These are phyloP conservation scores for Dorcus parallelipipedus DNA, from an alignment of 2,888 invertebrate genomes.

Conservation along the genomic window DNA sequence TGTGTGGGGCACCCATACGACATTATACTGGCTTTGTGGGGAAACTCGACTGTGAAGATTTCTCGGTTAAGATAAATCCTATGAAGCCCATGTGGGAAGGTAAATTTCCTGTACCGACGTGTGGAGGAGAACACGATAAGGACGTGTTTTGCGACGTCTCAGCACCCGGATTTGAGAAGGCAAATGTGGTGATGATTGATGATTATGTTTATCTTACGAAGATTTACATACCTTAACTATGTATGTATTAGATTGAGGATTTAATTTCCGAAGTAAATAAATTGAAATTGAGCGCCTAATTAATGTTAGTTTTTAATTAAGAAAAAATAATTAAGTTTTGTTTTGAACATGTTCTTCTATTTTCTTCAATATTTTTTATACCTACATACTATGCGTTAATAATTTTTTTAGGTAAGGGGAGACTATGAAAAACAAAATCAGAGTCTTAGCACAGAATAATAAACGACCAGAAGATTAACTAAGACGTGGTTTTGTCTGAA, in stretches of 20 bases:
- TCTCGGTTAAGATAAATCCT: conserved; percentile 8
- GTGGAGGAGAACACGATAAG: conserved; percentile 12
- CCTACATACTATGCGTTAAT: too few relatives aligned
- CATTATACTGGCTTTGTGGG: conserved; percentile 10
- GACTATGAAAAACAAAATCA: too few relatives aligned
- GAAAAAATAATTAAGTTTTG: too few relatives aligned
- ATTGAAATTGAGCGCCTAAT: too few relatives aligned
- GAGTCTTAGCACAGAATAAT: too few relatives aligned
- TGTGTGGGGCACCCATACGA: conserved; percentile 3
- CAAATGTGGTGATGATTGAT: conserved; percentile 23
- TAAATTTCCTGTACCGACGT: conserved; percentile 12
- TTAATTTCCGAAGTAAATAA: too few relatives aligned
- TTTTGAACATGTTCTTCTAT: too few relatives aligned
- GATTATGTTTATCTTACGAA: conserved; percentile 20
- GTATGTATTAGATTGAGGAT: neutral
- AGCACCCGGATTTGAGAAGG: conserved; percentile 22
- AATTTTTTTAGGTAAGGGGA: too few relatives aligned
- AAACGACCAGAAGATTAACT: too few relatives aligned
- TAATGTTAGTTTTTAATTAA: too few relatives aligned
- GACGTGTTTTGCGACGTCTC: conserved; percentile 19
- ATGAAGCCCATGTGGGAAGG: conserved; percentile 16
- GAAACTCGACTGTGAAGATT: conserved; percentile 4
- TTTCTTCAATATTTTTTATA: too few relatives aligned
- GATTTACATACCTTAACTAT: conserved; percentile 17
- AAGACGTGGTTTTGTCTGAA: too few relatives aligned